These are phyloP conservation scores for Diprion similis DNA, from an alignment of 1,140 invertebrate genomes.

Conservation along the genomic window DNA sequence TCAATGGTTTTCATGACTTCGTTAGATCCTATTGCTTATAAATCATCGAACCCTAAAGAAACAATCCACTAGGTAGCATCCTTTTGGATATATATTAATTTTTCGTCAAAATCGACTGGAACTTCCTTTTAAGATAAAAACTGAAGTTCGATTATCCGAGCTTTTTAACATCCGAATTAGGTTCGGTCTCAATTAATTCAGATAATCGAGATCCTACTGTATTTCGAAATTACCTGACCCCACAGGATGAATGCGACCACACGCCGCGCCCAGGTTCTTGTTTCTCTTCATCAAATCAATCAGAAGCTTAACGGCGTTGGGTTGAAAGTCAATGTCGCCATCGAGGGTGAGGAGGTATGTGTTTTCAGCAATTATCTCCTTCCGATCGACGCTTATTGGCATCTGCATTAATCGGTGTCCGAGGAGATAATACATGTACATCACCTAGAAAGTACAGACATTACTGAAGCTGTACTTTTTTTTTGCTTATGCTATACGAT, in stretches of 20 bases:
- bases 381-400: constrained; percentile 72
- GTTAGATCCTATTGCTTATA: no score
- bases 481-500: no score
- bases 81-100: no score
- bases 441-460: constrained; percentile 56
- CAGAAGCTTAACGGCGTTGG: constrained; percentile 82
- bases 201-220: neutral
- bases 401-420: constrained; percentile 81
- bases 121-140: no score
- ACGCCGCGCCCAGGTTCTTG: constrained; percentile 85
- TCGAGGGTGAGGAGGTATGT: constrained; percentile 91
- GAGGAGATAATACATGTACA: constrained; percentile 95
- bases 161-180: no score
- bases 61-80: no score
- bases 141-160: no score
- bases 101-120: no score
- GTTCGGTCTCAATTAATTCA: neutral
- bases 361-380: constrained; percentile 82
- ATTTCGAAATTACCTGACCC: constrained; percentile 62
- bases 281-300: constrained; percentile 94
- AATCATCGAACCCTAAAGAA: no score
- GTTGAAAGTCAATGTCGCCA: constrained; percentile 92
- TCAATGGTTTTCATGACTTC: no score
- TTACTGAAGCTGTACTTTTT: no score
- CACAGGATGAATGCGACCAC: constrained; percentile 91